Conservation (phyloP, 2,888 invertebrate genomes). For the Agonopterix subpropinquella region DNA sequence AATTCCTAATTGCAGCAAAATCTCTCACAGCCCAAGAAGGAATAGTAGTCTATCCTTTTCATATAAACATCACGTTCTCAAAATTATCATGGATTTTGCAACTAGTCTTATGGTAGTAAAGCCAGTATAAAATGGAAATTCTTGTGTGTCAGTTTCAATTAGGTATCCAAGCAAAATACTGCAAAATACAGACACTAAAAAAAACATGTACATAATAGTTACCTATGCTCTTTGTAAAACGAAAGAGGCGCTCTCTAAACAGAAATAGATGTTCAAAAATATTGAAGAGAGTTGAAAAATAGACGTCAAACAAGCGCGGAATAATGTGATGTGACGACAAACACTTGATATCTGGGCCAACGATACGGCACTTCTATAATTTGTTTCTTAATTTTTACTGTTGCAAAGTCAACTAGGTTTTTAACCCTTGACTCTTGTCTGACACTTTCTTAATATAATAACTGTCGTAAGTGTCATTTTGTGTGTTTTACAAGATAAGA, state of each 20-base stretch:
- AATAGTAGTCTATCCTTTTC: too few species aligned
- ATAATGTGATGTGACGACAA: constrained; percentile 59
- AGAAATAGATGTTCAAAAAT: constrained; percentile 65
- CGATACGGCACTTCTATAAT: constrained; percentile 14
- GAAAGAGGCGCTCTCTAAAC: constrained; percentile 47
- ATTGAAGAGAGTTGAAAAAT: constrained; percentile 70
- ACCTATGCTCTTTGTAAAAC: constrained; percentile 36
- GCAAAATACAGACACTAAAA: neutral
- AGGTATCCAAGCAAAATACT: neutral
- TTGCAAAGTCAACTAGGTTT: constrained; percentile 2
- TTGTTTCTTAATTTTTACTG: constrained; percentile 24
- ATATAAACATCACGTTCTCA: too few species aligned
- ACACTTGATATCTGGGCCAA: constrained; percentile 50
- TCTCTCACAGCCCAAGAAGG: too few species aligned
- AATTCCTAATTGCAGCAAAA: too few species aligned
- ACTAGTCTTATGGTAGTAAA: too few species aligned
- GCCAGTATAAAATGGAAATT: too few species aligned
- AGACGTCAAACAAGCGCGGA: constrained; percentile 61
- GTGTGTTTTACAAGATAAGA: too few species aligned
- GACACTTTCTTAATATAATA: too few species aligned
- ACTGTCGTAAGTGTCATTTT: too few species aligned
- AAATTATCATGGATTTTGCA: too few species aligned
- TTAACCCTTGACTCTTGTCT: too few species aligned
- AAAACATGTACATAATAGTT: neutral
- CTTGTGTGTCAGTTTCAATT: neutral